Conservation (phyloP, 1,140 invertebrate genomes). For the Zaprionus capensis region DNA sequence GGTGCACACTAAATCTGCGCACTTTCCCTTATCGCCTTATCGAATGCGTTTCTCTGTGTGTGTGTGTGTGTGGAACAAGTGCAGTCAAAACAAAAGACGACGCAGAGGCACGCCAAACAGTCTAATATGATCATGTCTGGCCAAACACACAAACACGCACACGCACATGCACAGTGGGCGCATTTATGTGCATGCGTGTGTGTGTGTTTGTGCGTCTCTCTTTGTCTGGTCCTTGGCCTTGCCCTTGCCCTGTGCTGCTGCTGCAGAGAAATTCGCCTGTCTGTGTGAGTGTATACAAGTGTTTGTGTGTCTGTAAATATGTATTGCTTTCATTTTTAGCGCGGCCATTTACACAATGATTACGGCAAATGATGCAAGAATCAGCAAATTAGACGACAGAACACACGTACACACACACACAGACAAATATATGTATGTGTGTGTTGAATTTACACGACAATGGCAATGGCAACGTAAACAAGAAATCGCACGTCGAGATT, state of each 20-base stretch:
- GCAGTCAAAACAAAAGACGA: constrained; percentile 24
- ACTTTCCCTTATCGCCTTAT: constrained; percentile 22
- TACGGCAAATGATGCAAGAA: constrained; percentile 79
- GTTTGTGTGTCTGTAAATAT: constrained; percentile 9
- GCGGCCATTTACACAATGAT: constrained; percentile 71
- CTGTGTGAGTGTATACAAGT: background rate
- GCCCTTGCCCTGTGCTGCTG: constrained; percentile 34
- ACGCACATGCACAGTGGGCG: background rate
- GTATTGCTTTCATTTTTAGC: constrained; percentile 73
- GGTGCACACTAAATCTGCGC: background rate
- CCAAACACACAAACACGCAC: constrained; percentile 9
- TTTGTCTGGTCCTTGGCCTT: constrained; percentile 78
- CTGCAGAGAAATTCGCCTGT: constrained; percentile 6
- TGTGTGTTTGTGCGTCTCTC: constrained; percentile 29
- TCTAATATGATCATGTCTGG: constrained; percentile 61
- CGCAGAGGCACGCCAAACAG: constrained; percentile 27
- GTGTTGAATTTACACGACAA: constrained; percentile 18
- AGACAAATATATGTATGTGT: background rate
- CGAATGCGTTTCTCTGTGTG: background rate
- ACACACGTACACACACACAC: constrained; percentile 11
- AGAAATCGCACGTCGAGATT: constrained; percentile 67
- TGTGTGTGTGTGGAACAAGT: constrained; percentile 18
- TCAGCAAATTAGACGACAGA: constrained; percentile 60
- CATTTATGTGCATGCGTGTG: background rate
- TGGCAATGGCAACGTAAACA: constrained; percentile 66